Conservation (phyloP, 2,888 invertebrate species). For the Brenthis ino region DNA sequence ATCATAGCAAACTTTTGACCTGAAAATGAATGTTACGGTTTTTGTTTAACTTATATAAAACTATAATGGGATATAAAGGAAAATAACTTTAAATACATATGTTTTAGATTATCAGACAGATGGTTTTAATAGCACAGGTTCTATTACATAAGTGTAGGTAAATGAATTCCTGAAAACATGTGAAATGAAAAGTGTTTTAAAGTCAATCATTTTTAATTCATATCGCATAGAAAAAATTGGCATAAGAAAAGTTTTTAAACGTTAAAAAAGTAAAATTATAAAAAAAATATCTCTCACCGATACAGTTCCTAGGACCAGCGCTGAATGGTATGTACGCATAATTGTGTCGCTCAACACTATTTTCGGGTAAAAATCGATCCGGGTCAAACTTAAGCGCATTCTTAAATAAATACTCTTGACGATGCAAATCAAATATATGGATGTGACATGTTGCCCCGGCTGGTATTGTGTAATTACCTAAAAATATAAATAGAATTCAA, state of each 20-base stretch:
- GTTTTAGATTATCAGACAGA: too few relatives aligned
- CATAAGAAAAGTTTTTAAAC: too few relatives aligned
- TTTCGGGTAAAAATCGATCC: conserved; percentile 86
- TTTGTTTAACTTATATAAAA: too few relatives aligned
- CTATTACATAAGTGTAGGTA: too few relatives aligned
- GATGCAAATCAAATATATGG: conserved; percentile 84
- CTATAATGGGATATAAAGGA: too few relatives aligned
- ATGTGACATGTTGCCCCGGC: conserved; percentile 75
- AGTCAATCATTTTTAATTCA: too few relatives aligned
- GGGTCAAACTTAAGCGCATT: conserved; percentile 86
- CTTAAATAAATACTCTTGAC: conserved; percentile 84
- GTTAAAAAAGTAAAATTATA: too few relatives aligned
- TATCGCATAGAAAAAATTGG: too few relatives aligned
- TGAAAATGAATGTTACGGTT: conserved; percentile 46
- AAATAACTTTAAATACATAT: too few relatives aligned
- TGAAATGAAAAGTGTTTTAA: too few relatives aligned
- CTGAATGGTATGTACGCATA: conserved; percentile 86
- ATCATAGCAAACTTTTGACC: conserved; percentile 83
- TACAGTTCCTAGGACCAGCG: conserved; percentile 86
- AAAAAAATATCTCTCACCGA: conserved; percentile 67
- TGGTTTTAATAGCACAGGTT: too few relatives aligned
- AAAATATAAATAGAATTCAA: conserved; percentile 15
- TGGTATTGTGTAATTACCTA: conserved; percentile 62
- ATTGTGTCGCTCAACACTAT: conserved; percentile 78
- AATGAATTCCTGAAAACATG: too few relatives aligned